Evolutionary conservation across 2,888 invertebrate genomes (phyloP), one percentile per base, ranked within the genome.

Genomic region (Prosopocoilus inquinatus): DNA sequence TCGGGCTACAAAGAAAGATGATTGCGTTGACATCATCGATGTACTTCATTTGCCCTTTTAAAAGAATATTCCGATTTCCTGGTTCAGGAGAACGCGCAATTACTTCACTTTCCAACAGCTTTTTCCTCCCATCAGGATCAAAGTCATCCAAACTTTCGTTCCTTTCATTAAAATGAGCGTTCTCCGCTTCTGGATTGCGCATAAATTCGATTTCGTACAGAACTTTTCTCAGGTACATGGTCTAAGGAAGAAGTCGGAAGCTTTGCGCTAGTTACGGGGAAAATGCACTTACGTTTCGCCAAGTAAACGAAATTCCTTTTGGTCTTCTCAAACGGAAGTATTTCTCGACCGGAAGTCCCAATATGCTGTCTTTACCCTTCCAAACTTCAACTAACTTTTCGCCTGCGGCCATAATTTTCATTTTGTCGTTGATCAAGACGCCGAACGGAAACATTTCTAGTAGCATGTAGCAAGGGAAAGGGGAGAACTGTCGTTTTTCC

Each of bases 371-470:
- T 50, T 68, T 67, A 3, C 72, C 72, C 2, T 87, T 83, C 16
- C 88, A 87, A 0, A 88, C 85, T 68, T 88, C 84, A 1, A 86
- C 78, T 3, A 94, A 77, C 75, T 90, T 91, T 56, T 87, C 89
- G 0, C 96, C 96, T 16, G 87, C 88, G 60, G 87, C 87, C 2
- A 88, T 77, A 47, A 95, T 87, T 58, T 80, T 81, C 87, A 96
- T 87, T 12, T 85, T 81, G 43, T 84, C 82, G 70, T 91, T 87
- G 58, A 95, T 84, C 50, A 94, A 80, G 9, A 95, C 82, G 8
- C 90, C 91, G 72, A 95, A 96, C 0, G 95, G 95, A 74, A 96
- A 96, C 47, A 96, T 79, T 69, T 89, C 85, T 13, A 94, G 79
- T 16, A 92, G 82, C 34, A 91, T 77, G 15, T 83, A 82, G 48